Evolutionary conservation across 64 coral and sea anemone species (phyloP).

Genomic region (Anthopleura sola): DNA sequence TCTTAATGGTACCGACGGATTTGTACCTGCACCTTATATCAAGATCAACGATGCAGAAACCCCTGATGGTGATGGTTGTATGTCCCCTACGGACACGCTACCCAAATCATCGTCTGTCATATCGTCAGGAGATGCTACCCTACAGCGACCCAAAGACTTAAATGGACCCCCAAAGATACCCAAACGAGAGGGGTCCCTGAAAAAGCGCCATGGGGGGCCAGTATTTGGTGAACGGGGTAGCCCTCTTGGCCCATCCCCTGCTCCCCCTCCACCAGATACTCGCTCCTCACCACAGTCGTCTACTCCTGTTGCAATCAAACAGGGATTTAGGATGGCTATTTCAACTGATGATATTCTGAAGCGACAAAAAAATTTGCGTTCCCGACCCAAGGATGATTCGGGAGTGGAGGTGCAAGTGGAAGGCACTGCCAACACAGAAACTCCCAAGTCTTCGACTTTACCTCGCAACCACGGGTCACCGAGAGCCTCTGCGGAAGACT

Average conservation of each 20-base stretch:
- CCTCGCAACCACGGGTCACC: constrained; percentile 17
- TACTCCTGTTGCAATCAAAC: constrained; percentile 11
- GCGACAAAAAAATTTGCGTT: constrained; percentile 16
- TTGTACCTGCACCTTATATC: constrained; percentile 90
- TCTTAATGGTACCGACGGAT: constrained; percentile 74
- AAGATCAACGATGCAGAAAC: constrained; percentile 58
- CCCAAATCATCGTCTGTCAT: constrained; percentile 18
- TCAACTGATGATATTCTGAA: constrained; percentile 58
- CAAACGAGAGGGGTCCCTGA: constrained; percentile 81
- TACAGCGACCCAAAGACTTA: constrained; percentile 68
- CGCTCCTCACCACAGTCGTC: constrained; percentile 20
- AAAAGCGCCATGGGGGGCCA: constrained; percentile 21
- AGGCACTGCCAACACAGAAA: neutral
- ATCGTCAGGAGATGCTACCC: constrained; percentile 8
- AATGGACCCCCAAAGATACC: constrained; percentile 80
- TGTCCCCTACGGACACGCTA: constrained; percentile 23
- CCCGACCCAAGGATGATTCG: constrained; percentile 9
- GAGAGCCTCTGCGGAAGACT: constrained; percentile 1
- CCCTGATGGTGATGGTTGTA: constrained; percentile 30
- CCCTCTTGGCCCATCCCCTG: constrained; percentile 24
- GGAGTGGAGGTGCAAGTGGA: neutral
- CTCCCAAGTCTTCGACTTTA: constrained; percentile 20
- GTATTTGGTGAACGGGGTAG: constrained; percentile 13
- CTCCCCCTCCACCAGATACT: constrained; percentile 10
- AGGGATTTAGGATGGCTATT: constrained; percentile 48